A percentile compares a stretch with the other conserved stretches of the same genome.
phyloP scores from a whole-genome alignment of 2,797 vertebrate species.

The Bradypodion ventrale region DNA sequence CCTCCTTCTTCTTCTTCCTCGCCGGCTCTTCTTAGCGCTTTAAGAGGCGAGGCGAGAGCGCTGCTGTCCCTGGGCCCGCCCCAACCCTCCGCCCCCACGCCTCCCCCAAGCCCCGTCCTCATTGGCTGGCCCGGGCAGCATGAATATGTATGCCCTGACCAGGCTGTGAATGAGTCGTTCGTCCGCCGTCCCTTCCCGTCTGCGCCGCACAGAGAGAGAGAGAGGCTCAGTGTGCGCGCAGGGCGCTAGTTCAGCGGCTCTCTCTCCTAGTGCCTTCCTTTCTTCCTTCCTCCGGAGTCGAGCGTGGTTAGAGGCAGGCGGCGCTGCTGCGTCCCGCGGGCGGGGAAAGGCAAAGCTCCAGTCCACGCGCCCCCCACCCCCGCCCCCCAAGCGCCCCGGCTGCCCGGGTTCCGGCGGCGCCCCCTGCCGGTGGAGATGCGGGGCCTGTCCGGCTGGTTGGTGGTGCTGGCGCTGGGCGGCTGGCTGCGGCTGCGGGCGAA shows the following conservation, averaged over 20 bases:
- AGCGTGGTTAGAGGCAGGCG: too few relatives aligned
- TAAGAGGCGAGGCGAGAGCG: slow-evolving; percentile 39
- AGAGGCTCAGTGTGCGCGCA: slow-evolving; percentile 11
- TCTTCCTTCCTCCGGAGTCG: neutral
- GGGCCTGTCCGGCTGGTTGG: slow-evolving; percentile 63
- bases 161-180: slow-evolving; percentile 41
- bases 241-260: too few relatives aligned
- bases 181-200: neutral
- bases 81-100: neutral
- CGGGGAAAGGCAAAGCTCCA: too few relatives aligned
- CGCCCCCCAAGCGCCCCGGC: too few relatives aligned
- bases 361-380: neutral
- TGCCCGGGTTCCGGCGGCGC: neutral
- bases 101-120: slow-evolving; percentile 2
- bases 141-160: slow-evolving; percentile 32
- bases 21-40: slow-evolving; percentile 37
- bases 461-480: slow-evolving; percentile 67
- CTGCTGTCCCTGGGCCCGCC: slow-evolving; percentile 25
- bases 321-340: too few relatives aligned
- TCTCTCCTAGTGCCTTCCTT: too few relatives aligned
- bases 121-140: slow-evolving; percentile 28
- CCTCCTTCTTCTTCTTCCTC: too few relatives aligned
- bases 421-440: slow-evolving; percentile 79
- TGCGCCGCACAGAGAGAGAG: slow-evolving; percentile 36
- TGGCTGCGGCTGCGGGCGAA: slow-evolving; percentile 69